Base-by-base conservation (phyloP, 2,888 invertebrate species). In the Conistra vaccinii region DNA sequence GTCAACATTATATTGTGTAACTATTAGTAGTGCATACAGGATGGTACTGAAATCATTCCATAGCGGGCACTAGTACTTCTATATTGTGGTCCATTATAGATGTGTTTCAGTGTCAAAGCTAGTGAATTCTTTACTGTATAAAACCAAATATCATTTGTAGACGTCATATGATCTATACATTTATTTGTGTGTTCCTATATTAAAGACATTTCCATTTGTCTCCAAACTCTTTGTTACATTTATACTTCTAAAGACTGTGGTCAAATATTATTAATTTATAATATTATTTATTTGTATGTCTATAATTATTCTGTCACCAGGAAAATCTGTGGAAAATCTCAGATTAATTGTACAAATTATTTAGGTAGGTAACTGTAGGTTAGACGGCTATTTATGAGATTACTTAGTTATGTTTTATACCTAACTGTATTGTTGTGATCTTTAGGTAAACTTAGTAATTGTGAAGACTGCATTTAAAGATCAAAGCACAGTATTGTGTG, bases 361-460 rank as follows among this genome's bases (percentile, higher is more conserved):
- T 93, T 94, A 94, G 92, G 87, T 94, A 95, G 91, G 86, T 93
- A 92, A 91, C 87, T 85, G 87, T 94, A 95, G 92, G 77, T 89
- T 94, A 95, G 90, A 90, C 91, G 90, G 93, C 92, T 96, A 96
- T 96, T 96, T 96, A 96, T 96, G 96, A 96, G 96, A 96, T 96
- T 96, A 96, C 92, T 93, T 95, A 95, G 94, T 93, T 92, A 90
- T 91, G 88, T 91, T 90, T 84, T 91, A 91, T 90, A 93, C 90
- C 91, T 93, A 92, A 92, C 87, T 94, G 92, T 95, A 94, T 94
- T 95, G 90, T 95, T 95, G 96, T 96, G 96, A 95, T 95, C 93
- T 93, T 92, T 93, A 91, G 90, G 91, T 93, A 93, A 92, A 93
- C 89, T 85, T 92, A 88, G 90, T 90, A 88, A 91, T 90, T 90